Evolutionary conservation across 2,797 vertebrate species (phyloP), one percentile per base, ranked within the genome.

Genomic region (Fistularia commersonii): DNA sequence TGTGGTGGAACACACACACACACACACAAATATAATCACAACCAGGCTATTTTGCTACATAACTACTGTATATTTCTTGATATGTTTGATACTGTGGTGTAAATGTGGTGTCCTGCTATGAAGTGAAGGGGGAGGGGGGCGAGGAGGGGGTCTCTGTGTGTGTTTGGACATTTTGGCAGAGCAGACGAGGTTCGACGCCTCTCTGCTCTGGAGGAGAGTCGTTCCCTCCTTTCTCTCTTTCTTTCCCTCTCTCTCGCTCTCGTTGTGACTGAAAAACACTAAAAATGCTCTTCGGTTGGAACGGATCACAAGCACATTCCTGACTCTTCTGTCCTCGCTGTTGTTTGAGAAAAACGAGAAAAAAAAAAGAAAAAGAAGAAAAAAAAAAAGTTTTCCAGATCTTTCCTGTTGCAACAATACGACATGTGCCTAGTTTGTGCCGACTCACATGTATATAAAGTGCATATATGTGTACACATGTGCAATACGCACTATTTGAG

Each of bases 401-500:
- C 81, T 85, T 87, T 86, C 81, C 75, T 75, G 81, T 87, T 75
- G 72, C 77, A 73, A 72, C n/a, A n/a, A n/a, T n/a, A n/a, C n/a
- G n/a, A n/a, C 70, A 67, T 72, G 69, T 83, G 82, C 89, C 83
- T 80, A 64, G 66, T 82, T 82, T 70, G 72, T 36, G 75, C 82
- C 57, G 62, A 87, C 79, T 87, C 87, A 88, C 85, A 61, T 90
- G 89, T 90, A 90, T 82, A 92, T 88, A 86, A 73, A 81, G 81
- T 88, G 83, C 87, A 88, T 86, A 82, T 80, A 80, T 79, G 85
- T 90, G 86, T 90, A 71, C 83, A 91, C 87, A 90, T 79, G 88
- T 90, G 88, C 87, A 90, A 90, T 91, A 90, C 89, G 87, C 81
- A 74, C 84, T 88, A 88, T 82, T 85, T 38, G 78, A 89, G 90